Conservation (phyloP, 2,888 invertebrate genomes). For the Drosophila buzzatii region DNA sequence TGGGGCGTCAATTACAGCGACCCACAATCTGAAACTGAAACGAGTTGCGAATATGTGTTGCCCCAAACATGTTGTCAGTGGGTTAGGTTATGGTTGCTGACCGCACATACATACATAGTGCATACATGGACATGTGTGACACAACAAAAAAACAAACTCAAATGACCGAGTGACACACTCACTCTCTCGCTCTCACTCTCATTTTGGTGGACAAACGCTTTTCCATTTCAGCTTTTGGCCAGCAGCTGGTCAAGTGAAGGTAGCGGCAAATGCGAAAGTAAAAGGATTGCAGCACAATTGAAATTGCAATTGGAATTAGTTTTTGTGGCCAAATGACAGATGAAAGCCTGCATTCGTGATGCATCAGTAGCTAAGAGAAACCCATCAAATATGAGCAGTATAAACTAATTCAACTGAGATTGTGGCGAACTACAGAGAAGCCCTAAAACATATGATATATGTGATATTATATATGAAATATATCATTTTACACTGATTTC, state of each 20-base stretch:
- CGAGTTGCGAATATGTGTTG: constrained; percentile 37
- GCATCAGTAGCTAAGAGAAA: constrained; percentile 2
- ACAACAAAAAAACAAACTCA: constrained; percentile 37
- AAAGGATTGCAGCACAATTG: constrained; percentile 43
- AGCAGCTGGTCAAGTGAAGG: constrained; percentile 50
- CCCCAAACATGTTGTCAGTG: constrained; percentile 49
- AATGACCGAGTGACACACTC: constrained; percentile 77
- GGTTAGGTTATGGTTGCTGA: constrained; percentile 65
- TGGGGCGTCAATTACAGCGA: constrained; percentile 71
- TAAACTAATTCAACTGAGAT: neutral
- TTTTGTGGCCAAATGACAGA: constrained; percentile 27
- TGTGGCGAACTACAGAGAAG: neutral
- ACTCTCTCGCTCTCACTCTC: neutral
- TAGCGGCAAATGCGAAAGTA: constrained; percentile 43
- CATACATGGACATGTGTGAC: constrained; percentile 40
- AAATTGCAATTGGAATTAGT: constrained; percentile 16
- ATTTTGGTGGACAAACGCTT: constrained; percentile 32
- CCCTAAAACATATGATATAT: neutral
- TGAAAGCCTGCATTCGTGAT: constrained; percentile 27
- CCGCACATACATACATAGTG: constrained; percentile 15
- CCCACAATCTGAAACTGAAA: constrained; percentile 64
- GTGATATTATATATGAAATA: neutral
- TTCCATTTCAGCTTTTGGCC: constrained; percentile 4
- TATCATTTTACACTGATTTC: neutral
- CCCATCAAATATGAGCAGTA: neutral